Conservation (phyloP, 2,113 vertebrate genomes). For the Cheirogaleus medius region DNA sequence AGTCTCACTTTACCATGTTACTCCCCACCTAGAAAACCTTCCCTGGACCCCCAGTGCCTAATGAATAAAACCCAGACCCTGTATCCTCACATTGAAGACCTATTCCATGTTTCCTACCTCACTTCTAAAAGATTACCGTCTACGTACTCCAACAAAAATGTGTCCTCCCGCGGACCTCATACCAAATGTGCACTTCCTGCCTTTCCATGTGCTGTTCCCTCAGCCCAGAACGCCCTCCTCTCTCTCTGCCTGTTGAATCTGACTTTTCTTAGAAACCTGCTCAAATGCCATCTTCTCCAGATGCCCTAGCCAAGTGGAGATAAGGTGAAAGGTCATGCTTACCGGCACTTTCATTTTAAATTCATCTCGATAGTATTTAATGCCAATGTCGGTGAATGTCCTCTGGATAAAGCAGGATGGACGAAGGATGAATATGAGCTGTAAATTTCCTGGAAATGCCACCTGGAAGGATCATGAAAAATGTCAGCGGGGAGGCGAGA, state of each 20-base stretch:
- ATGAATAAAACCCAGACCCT: background rate
- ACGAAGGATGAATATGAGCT: slow-evolving; percentile 94
- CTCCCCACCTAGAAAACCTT: background rate
- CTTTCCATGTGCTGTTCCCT: background rate
- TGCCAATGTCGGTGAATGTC: slow-evolving; percentile 93
- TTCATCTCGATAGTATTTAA: slow-evolving; percentile 94
- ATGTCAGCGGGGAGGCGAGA: background rate
- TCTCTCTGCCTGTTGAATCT: background rate
- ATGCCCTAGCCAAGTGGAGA: slow-evolving; percentile 16
- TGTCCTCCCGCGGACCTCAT: background rate
- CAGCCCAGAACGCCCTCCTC: background rate
- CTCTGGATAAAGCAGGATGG: slow-evolving; percentile 94
- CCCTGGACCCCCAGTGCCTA: background rate
- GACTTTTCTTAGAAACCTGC: background rate
- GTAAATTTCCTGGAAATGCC: slow-evolving; percentile 96
- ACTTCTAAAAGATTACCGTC: background rate
- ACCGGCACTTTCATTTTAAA: slow-evolving; percentile 99
- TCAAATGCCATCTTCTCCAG: background rate
- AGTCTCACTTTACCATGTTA: background rate
- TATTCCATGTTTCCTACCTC: background rate
- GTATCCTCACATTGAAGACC: background rate
- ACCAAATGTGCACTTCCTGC: background rate
- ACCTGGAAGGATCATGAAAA: slow-evolving; percentile 82
- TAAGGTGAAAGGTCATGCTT: slow-evolving; percentile 82
- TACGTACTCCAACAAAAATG: background rate